Evolutionary conservation across 2,113 vertebrate genomes (phyloP), one percentile per base, ranked within the genome.

Genomic region (Leucosticte australis): DNA sequence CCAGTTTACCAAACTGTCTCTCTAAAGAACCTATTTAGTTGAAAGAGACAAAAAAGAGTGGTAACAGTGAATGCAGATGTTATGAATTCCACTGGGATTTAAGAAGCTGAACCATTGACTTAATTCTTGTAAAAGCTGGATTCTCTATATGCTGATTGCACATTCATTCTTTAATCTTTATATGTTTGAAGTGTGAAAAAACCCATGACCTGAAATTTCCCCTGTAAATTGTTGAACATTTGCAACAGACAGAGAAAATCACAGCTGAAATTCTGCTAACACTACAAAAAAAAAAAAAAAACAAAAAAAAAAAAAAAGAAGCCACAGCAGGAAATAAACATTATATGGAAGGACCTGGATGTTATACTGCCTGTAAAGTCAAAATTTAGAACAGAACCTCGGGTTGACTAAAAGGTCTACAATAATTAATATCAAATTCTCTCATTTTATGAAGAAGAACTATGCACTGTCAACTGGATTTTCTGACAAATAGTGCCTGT

Each of bases 231-330:
- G 87, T 96, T 94, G 92, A 97, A 95, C 89, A 95, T 96, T 97
- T 97, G 81, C 75, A 96, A 91, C 75, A 95, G 89, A 96, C 94
- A 93, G 67, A 97, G 88, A 96, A 96, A 97, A 97, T 94, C 92
- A 96, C 94, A 95, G 87, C 42, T 92, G 87, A 91, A 96, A 95
- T 92, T 93, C 87, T 94, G 55, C 79, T 94, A 97, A 96, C 74
- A 88, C 75, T 95, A 53, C 84, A 96, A 96, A 96, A 96, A 96
- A 95, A 96, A 96, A 97, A 97, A 96, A 95, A 96, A 96, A 97
- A 97, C 96, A 94, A 18, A 82, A 90, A 95, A 96, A 97, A 96
- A 96, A 97, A 97, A 96, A 95, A 20, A 20, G 92, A 83, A 82
- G 44, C 35, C 88, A 77, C 1, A 0, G 68, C 84, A 97, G 95